These are phyloP conservation scores for Sinocyclocheilus rhinocerous DNA, from an alignment of 2,113 vertebrate genomes.

Conservation along the genomic window DNA sequence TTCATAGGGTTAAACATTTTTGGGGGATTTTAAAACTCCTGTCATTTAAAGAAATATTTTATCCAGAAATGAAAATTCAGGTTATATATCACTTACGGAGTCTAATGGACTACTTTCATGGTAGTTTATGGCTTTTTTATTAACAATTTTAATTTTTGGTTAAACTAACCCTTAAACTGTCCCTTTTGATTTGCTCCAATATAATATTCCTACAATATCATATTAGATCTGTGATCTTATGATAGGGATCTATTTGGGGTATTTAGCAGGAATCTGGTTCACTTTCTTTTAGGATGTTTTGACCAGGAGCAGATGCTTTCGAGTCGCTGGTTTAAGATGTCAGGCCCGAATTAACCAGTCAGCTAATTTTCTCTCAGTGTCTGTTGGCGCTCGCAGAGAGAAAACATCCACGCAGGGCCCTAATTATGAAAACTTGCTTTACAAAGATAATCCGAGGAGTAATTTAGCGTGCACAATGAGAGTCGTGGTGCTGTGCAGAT, in stretches of 20 bases:
- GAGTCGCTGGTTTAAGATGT: slow-evolving; percentile 60
- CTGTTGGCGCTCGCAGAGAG: slow-evolving; percentile 71
- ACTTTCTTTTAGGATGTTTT: not conserved
- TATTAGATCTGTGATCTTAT: not conserved
- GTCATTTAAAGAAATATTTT: no score
- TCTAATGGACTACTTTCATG: no score
- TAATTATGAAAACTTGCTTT: slow-evolving; percentile 99
- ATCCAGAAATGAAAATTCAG: no score
- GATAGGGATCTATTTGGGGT: not conserved
- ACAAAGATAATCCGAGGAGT: slow-evolving; percentile 99
- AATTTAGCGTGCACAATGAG: slow-evolving; percentile 98
- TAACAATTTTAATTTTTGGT: no score
- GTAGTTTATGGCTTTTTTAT: no score
- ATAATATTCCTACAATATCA: not conserved
- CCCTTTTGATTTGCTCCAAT: no score
- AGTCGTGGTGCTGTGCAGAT: slow-evolving; percentile 90
- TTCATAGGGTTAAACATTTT: no score
- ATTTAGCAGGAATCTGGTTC: not conserved
- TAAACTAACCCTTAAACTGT: no score
- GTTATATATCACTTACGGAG: no score
- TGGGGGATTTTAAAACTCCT: no score
- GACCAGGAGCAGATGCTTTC: slow-evolving; percentile 28
- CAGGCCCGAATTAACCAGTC: slow-evolving; percentile 71
- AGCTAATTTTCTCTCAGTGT: slow-evolving; percentile 66
- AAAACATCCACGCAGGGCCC: slow-evolving; percentile 90